Evolutionary conservation across 64 coral and sea anemone genomes (phyloP).

Genomic region (Pocillopora verrucosa): DNA sequence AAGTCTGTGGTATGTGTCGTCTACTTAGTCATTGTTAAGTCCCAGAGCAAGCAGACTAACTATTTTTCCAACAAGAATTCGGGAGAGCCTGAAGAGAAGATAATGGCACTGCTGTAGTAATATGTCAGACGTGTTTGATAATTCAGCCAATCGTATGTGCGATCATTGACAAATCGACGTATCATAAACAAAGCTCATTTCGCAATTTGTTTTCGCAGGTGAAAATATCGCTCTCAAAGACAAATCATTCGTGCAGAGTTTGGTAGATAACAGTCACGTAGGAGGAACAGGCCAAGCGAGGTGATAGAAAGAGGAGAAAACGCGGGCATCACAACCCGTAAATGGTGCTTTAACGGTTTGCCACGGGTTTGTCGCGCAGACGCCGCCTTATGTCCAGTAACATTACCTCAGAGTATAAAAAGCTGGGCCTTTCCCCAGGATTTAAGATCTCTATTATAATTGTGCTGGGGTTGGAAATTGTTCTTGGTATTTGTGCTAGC

Average conservation of each 20-base stretch:
- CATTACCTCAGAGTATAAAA: background rate
- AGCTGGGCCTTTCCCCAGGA: background rate
- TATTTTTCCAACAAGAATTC: background rate
- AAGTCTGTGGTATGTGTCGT: background rate
- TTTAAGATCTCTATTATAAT: slow-evolving; percentile 65
- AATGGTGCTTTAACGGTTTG: background rate
- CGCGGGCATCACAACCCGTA: background rate
- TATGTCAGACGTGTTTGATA: background rate
- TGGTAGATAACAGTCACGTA: background rate
- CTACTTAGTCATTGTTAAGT: background rate
- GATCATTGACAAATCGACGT: background rate
- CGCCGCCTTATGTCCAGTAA: background rate
- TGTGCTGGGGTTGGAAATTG: slow-evolving; percentile 54
- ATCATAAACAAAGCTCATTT: background rate
- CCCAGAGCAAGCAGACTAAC: background rate
- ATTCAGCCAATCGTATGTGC: slow-evolving; percentile 13
- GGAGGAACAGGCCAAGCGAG: background rate
- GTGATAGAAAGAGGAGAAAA: background rate
- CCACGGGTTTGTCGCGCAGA: background rate
- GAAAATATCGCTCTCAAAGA: slow-evolving; percentile 6
- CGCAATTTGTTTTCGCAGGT: slow-evolving; percentile 42
- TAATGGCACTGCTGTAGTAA: background rate
- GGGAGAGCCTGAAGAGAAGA: background rate
- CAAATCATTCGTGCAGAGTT: background rate
- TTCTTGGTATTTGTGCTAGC: slow-evolving; percentile 57